Percentiles rank a stretch among this genome's conserved stretches.
These are phyloP conservation scores for Acanthococcus lagerstroemiae DNA, from an alignment of 2,888 invertebrate species.

Conservation along the genomic window DNA sequence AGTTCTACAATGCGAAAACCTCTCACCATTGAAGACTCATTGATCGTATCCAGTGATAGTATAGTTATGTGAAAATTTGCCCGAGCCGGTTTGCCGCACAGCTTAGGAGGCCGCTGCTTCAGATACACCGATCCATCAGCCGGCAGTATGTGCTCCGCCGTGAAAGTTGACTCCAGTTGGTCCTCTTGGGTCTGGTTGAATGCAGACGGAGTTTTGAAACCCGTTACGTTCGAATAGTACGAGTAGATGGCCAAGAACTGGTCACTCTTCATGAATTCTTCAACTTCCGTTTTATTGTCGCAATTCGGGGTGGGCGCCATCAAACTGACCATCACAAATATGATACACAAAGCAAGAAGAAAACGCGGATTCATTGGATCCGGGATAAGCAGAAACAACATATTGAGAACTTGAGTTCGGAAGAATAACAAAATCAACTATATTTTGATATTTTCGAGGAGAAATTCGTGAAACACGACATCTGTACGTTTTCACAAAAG, in stretches of 20 bases:
- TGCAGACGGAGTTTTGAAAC: not conserved
- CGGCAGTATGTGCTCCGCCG: slow-evolving; percentile 7
- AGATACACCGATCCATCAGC: slow-evolving; percentile 2
- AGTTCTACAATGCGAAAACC: not conserved
- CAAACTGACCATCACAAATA: no score
- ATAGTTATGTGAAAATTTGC: slow-evolving; percentile 4
- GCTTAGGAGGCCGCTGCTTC: slow-evolving; percentile 3
- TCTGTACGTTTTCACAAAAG: no score
- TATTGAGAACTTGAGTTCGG: no score
- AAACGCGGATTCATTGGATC: no score
- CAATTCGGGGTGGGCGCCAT: no score
- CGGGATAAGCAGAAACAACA: no score
- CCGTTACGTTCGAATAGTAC: not conserved
- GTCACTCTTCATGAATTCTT: not conserved
- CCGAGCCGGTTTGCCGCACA: slow-evolving; percentile 1
- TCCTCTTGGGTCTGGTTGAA: not conserved
- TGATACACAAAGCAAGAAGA: no score
- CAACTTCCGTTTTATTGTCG: not conserved
- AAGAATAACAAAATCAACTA: no score
- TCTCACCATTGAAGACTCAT: slow-evolving; percentile 13
- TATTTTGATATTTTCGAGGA: no score
- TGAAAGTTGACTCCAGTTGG: not conserved
- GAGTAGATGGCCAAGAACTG: not conserved
- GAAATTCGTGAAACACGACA: no score
- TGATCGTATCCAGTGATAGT: slow-evolving; percentile 9